Percentiles rank a stretch among this genome's conserved stretches.
phyloP scores from a whole-genome alignment of 2,113 vertebrate species.

The Nothocercus nigrocapillus region DNA sequence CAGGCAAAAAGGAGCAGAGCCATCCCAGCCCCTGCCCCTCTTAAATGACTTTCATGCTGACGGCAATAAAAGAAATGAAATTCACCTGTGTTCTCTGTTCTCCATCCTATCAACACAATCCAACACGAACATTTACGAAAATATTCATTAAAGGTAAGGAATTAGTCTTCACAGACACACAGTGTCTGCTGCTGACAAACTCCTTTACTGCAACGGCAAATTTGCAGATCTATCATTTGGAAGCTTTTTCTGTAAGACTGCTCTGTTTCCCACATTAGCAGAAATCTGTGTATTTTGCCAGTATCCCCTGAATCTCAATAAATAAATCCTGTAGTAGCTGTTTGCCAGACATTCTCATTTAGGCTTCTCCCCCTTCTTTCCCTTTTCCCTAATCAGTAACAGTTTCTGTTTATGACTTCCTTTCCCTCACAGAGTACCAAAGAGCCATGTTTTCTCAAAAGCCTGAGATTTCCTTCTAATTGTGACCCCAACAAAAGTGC shows the following conservation, averaged over 20 bases:
- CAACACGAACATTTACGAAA: background rate
- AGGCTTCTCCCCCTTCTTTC: constrained; percentile 8
- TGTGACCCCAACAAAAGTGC: constrained; percentile 57
- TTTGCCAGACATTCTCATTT: constrained; percentile 14
- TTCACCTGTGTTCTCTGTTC: background rate
- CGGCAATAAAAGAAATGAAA: background rate
- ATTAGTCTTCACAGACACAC: constrained; percentile 8
- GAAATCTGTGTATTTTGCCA: background rate
- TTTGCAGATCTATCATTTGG: background rate
- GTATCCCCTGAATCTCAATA: background rate
- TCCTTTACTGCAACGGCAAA: constrained; percentile 8
- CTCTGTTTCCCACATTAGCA: constrained; percentile 1
- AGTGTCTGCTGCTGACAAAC: background rate
- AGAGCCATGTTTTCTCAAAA: constrained; percentile 56
- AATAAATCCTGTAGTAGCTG: constrained; percentile 20
- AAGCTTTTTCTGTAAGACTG: background rate
- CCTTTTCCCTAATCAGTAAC: constrained; percentile 43
- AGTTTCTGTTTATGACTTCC: constrained; percentile 61
- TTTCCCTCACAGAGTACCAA: constrained; percentile 39
- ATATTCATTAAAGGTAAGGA: constrained; percentile 11
- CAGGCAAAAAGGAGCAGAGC: background rate
- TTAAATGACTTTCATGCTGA: background rate
- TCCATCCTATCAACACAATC: background rate
- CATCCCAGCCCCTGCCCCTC: background rate
- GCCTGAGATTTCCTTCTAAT: constrained; percentile 65